These are phyloP conservation scores for Hipposideros armiger DNA, from an alignment of 2,113 vertebrate genomes.

Conservation along the genomic window DNA sequence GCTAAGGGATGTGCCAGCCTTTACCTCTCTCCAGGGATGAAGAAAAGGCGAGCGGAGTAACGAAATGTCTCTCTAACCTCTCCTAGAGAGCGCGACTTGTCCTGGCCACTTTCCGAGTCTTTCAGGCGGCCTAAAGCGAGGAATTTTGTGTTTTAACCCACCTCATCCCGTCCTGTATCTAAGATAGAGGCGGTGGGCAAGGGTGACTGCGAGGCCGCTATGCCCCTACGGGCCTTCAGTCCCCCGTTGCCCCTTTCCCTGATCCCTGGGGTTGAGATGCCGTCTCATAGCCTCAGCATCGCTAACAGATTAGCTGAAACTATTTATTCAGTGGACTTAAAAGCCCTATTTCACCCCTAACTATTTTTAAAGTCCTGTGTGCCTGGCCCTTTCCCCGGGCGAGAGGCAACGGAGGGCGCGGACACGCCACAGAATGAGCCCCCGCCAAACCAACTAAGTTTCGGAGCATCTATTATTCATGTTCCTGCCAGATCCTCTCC, in stretches of 20 bases:
- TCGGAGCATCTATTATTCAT: conserved; percentile 90
- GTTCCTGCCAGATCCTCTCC: conserved; percentile 85
- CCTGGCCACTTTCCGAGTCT: background rate
- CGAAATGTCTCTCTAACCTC: background rate
- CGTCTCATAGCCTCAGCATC: background rate
- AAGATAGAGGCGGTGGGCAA: background rate
- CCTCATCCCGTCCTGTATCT: background rate
- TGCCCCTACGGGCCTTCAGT: background rate
- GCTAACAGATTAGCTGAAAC: background rate
- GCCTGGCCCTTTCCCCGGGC: conserved; percentile 31
- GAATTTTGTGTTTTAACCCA: background rate
- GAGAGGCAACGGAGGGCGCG: conserved; percentile 5
- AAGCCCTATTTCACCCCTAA: background rate
- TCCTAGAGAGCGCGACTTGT: background rate
- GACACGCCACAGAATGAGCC: conserved; percentile 75
- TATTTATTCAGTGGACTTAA: background rate
- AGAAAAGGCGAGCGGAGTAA: background rate
- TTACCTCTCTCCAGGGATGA: background rate
- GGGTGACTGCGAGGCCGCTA: background rate
- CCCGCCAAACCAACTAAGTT: conserved; percentile 84
- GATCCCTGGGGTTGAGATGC: background rate
- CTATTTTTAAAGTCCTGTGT: conserved; percentile 46
- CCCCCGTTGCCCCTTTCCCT: background rate
- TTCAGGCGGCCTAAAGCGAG: background rate
- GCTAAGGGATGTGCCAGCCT: background rate